Evolutionary conservation across 2,797 vertebrate genomes (phyloP), one percentile per base, ranked within the genome.

Genomic region (Darevskia mixta): DNA sequence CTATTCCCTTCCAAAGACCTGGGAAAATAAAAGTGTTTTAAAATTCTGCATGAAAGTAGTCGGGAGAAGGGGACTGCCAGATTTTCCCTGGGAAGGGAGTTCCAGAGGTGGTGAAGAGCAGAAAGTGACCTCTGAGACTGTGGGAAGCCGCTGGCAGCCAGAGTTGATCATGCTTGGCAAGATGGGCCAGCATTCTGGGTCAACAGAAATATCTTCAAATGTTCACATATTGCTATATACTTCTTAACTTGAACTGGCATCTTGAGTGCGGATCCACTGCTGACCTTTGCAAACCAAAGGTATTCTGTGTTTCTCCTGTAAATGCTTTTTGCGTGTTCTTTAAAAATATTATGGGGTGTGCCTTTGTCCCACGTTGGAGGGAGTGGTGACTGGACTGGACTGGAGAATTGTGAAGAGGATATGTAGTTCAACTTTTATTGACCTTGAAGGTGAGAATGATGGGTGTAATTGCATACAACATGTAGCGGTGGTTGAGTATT

Each of bases 221-320:
- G n/a, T 27, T 75, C 29, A 25, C 5, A 83, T 77, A 55, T 55
- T 55, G 49, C 49, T 55, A 55, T 55, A 55, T 64, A 64, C 10
- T 8, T 20, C 11, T 67, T 71, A 43, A 9, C 43, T 85, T 85
- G 64, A 61, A 38, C 18, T 41, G 20, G 45, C 7, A 75, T 11
- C 5, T 80, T 32, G 69, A 15, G 23, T 78, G 7, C 2, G 2
- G 67, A 25, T 85, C 32, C 2, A 25, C 23, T 41, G 27, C 1
- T 71, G 71, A 79, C 27, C 79, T 43, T 25, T 90, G 82, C 17
- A 55, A 23, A 8, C 67, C 88, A 72, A 81, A 83, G n/a, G 81
- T 58, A 27, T 76, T 25, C 38, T 6, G 82, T 41, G 35, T 73
- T 75, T 55, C 38, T 76, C 45, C 76, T 80, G 61, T 43, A 75